Percentiles rank a stretch among this genome's conserved stretches.
phyloP scores from a whole-genome alignment of 1,140 invertebrate genomes.

The Liolophura sinensis region DNA sequence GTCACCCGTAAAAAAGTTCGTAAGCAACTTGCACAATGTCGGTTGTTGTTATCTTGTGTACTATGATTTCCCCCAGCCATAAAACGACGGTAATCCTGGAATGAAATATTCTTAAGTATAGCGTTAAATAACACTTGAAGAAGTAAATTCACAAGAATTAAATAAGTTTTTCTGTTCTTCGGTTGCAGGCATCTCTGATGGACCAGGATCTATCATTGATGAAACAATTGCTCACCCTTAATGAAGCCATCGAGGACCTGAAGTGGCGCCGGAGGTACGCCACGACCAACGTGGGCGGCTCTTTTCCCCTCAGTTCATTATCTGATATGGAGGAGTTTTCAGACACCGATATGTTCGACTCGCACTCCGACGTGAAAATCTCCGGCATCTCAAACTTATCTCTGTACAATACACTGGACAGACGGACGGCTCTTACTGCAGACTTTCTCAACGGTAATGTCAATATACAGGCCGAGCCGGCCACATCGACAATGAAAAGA shows the following conservation, averaged over 20 bases:
- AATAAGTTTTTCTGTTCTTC: constrained; percentile 8
- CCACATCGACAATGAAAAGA: neutral
- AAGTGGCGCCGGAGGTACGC: constrained; percentile 42
- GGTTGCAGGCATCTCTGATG: constrained; percentile 46
- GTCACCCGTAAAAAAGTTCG: too few relatives aligned
- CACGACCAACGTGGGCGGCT: constrained; percentile 22
- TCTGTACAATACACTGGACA: neutral
- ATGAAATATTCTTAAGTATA: too few relatives aligned
- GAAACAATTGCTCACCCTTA: constrained; percentile 49
- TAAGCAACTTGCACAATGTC: too few relatives aligned
- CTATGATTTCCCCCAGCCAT: too few relatives aligned
- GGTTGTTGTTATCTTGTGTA: too few relatives aligned
- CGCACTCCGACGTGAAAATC: constrained; percentile 26
- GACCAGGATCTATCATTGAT: constrained; percentile 51
- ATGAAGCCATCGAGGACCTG: constrained; percentile 51
- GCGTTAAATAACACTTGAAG: too few relatives aligned
- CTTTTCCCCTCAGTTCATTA: constrained; percentile 24
- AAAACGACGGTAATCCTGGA: too few relatives aligned
- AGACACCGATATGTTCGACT: constrained; percentile 40
- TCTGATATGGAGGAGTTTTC: constrained; percentile 27
- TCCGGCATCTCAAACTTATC: constrained; percentile 7
- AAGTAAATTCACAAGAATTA: too few relatives aligned
- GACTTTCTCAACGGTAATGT: neutral
- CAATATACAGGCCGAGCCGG: neutral
- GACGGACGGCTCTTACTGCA: neutral